A percentile compares a stretch with the other conserved stretches of the same genome.
Evolutionary conservation across 1,140 invertebrate species (phyloP).

Genomic region (Diuraphis noxia): DNA sequence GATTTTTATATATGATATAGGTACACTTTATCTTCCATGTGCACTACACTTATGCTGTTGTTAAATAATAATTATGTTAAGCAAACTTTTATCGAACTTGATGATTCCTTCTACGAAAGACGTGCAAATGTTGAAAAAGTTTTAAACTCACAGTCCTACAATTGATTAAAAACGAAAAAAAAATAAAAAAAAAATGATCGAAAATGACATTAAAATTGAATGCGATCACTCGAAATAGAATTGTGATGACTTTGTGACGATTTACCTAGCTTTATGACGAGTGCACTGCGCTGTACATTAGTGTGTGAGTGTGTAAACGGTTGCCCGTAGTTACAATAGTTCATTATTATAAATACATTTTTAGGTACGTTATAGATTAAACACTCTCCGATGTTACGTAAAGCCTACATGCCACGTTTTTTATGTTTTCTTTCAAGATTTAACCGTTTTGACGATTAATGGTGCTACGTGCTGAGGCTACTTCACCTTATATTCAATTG

Average conservation of each 20-base stretch:
- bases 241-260: background rate
- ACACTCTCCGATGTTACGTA: background rate
- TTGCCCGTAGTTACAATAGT: slow-evolving; percentile 7
- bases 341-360: background rate
- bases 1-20: background rate
- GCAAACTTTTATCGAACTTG: background rate
- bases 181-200: background rate
- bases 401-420: too few relatives aligned
- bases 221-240: background rate
- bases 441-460: background rate
- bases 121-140: background rate
- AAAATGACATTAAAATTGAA: too few relatives aligned
- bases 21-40: background rate
- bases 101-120: background rate
- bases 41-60: background rate
- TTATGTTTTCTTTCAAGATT: background rate
- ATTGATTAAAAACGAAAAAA: background rate
- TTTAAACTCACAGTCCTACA: background rate
- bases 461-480: too few relatives aligned
- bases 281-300: too few relatives aligned
- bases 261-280: background rate
- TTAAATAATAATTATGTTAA: background rate
- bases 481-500: too few relatives aligned
- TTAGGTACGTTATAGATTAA: background rate
- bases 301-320: background rate